phyloP scores from a whole-genome alignment of 2,797 vertebrate genomes.

The Phataginus tetradactyla region DNA sequence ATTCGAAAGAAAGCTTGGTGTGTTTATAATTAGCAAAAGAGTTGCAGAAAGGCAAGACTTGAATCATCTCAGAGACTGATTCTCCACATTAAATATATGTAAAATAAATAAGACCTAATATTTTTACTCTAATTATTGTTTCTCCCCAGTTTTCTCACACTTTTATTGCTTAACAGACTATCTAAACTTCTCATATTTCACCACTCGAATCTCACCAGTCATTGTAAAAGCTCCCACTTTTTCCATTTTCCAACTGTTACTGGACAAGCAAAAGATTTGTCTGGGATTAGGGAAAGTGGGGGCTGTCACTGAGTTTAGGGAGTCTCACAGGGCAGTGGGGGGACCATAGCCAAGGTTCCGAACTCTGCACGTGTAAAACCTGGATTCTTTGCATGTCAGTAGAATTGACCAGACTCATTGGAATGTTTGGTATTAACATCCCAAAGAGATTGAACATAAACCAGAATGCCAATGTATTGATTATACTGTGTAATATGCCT shows the following conservation, averaged over 20 bases:
- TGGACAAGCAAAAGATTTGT: neutral
- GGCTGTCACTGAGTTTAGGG: neutral
- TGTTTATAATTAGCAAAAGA: conserved; percentile 17
- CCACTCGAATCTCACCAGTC: neutral
- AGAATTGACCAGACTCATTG: neutral
- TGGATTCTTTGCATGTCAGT: neutral
- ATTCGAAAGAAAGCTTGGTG: neutral
- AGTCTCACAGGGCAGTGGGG: neutral
- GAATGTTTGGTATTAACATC: neutral
- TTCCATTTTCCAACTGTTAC: neutral
- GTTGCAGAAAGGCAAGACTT: neutral
- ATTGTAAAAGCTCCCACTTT: neutral
- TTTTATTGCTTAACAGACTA: neutral
- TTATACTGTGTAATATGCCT: neutral
- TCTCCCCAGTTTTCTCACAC: neutral
- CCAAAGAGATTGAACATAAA: neutral
- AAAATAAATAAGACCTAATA: neutral
- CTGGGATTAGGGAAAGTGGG: neutral
- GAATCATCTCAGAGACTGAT: neutral
- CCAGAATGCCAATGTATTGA: neutral
- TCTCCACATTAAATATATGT: neutral
- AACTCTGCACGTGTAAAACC: neutral
- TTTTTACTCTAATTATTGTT: neutral
- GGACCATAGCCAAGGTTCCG: neutral
- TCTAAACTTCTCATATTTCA: neutral